A percentile compares a stretch with the other conserved stretches of the same genome.
These are phyloP conservation scores for Penaeus japonicus DNA, from an alignment of 1,140 invertebrate species.

Conservation along the genomic window DNA sequence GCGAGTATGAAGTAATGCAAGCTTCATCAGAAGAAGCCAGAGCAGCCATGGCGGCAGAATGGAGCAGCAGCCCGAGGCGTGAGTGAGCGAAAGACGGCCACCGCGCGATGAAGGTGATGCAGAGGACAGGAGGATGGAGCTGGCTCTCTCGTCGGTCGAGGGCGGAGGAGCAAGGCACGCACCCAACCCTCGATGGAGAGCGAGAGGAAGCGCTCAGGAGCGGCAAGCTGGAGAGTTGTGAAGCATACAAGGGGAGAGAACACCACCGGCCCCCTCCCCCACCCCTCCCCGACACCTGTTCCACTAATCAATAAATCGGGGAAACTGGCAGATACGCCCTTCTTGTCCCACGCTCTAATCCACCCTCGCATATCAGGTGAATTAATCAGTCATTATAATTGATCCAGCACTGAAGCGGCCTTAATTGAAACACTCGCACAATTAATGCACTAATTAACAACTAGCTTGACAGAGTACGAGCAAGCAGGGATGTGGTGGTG, in stretches of 20 bases:
- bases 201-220: not conserved
- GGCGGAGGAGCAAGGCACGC: too few relatives aligned
- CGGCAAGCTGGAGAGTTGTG: conserved; percentile 13
- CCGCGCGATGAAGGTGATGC: not conserved
- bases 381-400: too few relatives aligned
- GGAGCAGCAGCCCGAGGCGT: not conserved
- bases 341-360: not conserved
- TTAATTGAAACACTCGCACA: too few relatives aligned
- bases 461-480: too few relatives aligned
- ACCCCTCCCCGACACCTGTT: conserved; percentile 21
- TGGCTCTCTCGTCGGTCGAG: too few relatives aligned
- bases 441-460: too few relatives aligned
- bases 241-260: not conserved
- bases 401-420: too few relatives aligned
- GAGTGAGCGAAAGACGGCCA: not conserved
- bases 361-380: not conserved
- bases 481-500: not conserved
- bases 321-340: conserved; percentile 12
- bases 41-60: not conserved
- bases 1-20: too few relatives aligned
- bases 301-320: conserved; percentile 27
- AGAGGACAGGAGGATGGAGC: not conserved
- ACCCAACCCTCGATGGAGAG: too few relatives aligned
- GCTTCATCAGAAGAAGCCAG: too few relatives aligned
- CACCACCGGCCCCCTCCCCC: not conserved